Conservation (phyloP, 2,888 invertebrate species). For the Aphodius granarius region DNA sequence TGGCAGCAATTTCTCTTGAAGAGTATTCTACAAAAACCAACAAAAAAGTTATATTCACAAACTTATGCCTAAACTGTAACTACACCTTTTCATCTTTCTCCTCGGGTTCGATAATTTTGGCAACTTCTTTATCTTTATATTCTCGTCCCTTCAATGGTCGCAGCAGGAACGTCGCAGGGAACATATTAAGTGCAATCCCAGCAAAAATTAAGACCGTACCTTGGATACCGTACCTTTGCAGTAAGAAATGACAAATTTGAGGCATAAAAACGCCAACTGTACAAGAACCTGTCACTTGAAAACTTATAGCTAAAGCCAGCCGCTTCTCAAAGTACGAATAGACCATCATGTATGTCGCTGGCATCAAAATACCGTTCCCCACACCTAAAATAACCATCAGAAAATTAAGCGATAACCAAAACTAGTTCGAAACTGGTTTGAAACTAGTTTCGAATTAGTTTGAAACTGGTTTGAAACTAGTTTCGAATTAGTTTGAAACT, state of each 20-base stretch:
- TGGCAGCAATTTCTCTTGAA: constrained; percentile 24
- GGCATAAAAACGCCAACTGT: constrained; percentile 57
- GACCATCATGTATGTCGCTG: constrained; percentile 54
- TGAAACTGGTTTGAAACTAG: too few relatives aligned
- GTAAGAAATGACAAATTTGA: constrained; percentile 51
- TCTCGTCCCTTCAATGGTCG: constrained; percentile 48
- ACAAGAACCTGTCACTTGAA: constrained; percentile 55
- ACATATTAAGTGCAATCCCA: constrained; percentile 54
- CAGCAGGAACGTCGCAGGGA: constrained; percentile 54
- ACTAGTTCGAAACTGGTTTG: background rate
- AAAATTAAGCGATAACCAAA: background rate
- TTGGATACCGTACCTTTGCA: constrained; percentile 48
- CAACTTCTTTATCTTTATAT: constrained; percentile 12
- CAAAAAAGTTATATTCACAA: background rate
- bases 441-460: too few relatives aligned
- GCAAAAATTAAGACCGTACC: constrained; percentile 56
- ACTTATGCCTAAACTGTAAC: background rate
- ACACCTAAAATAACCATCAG: constrained; percentile 47
- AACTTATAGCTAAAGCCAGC: constrained; percentile 55
- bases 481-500: too few relatives aligned
- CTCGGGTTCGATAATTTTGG: constrained; percentile 18
- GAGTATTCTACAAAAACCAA: constrained; percentile 30
- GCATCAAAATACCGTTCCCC: constrained; percentile 54
- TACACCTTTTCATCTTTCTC: constrained; percentile 19
- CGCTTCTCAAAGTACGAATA: constrained; percentile 57